Percentiles rank a stretch among this genome's conserved stretches.
Evolutionary conservation across 1,140 invertebrate species (phyloP).

Genomic region (Whitmania pigra): DNA sequence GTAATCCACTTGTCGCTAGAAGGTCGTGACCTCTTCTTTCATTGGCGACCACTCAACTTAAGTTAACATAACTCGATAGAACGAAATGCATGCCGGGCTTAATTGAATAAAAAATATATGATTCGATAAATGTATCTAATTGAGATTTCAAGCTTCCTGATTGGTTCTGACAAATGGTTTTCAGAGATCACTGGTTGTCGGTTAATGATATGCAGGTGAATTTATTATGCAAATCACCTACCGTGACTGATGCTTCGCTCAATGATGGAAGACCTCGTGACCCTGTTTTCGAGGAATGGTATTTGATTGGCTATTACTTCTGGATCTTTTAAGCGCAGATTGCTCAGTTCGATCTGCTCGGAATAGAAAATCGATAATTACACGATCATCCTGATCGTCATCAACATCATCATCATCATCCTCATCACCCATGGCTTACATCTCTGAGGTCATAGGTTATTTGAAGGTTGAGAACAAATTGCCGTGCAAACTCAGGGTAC

Average conservation of each 20-base stretch:
- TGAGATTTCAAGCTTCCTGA: no score
- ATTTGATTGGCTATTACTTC: conserved; percentile 1
- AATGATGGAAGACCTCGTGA: conserved; percentile 5
- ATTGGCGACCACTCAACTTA: no score
- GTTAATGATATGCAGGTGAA: no score
- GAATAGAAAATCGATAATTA: neutral
- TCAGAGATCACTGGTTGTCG: no score
- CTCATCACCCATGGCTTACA: neutral
- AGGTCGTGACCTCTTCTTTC: no score
- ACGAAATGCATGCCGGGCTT: no score
- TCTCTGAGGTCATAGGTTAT: conserved; percentile 38
- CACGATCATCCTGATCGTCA: neutral
- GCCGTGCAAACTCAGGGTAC: conserved; percentile 40
- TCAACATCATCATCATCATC: conserved; percentile 3
- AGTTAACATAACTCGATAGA: no score
- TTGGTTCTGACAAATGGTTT: no score
- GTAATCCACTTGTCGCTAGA: no score
- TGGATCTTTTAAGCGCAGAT: neutral
- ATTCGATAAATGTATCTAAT: no score
- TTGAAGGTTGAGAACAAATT: conserved; percentile 37
- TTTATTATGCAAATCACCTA: no score
- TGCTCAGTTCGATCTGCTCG: neutral
- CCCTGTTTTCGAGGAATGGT: neutral
- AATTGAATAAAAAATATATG: no score
- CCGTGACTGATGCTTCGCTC: neutral